phyloP scores from a whole-genome alignment of 2,113 vertebrate species.

The Pholis gunnellus region DNA sequence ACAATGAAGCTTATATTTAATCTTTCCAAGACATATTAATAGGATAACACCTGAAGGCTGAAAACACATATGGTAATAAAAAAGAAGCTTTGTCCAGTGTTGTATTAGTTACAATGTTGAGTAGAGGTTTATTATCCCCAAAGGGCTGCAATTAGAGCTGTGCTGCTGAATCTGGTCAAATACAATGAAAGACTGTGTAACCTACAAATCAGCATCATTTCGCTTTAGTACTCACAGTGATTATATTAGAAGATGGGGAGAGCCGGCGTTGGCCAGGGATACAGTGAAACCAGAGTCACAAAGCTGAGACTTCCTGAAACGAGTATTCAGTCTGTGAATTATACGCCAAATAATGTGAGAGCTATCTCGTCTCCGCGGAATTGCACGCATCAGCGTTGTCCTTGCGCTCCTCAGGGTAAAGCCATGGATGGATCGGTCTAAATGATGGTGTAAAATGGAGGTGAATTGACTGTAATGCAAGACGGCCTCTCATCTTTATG shows the following conservation, averaged over 20 bases:
- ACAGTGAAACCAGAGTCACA: constrained; percentile 2
- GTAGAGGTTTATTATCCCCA: constrained; percentile 61
- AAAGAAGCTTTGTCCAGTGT: constrained; percentile 26
- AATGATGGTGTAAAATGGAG: constrained; percentile 40
- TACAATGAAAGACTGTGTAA: constrained; percentile 59
- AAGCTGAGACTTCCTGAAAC: constrained; percentile 20
- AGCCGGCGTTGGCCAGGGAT: constrained; percentile 3
- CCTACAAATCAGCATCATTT: constrained; percentile 70
- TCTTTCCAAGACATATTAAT: constrained; percentile 36
- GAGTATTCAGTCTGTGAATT: constrained; percentile 12
- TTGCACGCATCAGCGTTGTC: constrained; percentile 55
- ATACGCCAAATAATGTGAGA: constrained; percentile 34
- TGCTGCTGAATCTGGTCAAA: constrained; percentile 64
- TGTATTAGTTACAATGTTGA: constrained; percentile 46
- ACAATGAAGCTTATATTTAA: constrained; percentile 25
- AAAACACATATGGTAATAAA: constrained; percentile 57
- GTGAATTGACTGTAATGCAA: constrained; percentile 48
- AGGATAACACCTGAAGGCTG: constrained; percentile 21
- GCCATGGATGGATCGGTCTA: constrained; percentile 54
- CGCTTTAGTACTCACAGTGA: constrained; percentile 64
- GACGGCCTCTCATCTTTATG: constrained; percentile 40
- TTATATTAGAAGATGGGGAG: constrained; percentile 34
- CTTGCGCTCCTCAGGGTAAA: constrained; percentile 33
- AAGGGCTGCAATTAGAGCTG: constrained; percentile 66
- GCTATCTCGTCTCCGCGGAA: constrained; percentile 18